Conservation (phyloP, 1,140 invertebrate species). For the Penaeus japonicus region DNA sequence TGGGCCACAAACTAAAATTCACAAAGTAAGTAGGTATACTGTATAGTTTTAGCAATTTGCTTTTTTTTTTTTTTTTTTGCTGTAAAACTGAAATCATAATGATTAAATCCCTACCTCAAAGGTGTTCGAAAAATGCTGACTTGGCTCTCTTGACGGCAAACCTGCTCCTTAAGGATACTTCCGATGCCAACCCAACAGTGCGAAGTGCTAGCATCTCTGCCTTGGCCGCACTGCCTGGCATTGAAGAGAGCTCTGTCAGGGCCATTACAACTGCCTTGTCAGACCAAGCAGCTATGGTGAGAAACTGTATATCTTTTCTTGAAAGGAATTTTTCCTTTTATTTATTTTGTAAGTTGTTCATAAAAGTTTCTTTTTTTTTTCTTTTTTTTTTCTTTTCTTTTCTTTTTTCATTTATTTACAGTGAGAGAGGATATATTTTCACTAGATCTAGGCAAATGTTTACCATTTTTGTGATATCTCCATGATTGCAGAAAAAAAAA, state of each 20-base stretch:
- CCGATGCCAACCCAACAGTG: constrained; percentile 40
- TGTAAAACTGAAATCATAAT: too few species aligned
- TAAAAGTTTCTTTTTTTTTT: too few species aligned
- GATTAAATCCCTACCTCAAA: neutral
- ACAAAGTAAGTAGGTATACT: too few species aligned
- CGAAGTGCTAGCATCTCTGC: constrained; percentile 38
- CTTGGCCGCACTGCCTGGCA: constrained; percentile 34
- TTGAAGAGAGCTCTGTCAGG: constrained; percentile 46
- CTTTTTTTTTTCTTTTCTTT: too few species aligned
- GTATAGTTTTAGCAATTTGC: too few species aligned
- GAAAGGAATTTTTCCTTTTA: neutral
- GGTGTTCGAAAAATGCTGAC: constrained; percentile 36
- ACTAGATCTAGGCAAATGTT: too few species aligned
- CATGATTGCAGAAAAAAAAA: too few species aligned
- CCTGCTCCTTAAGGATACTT: constrained; percentile 41
- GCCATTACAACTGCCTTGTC: constrained; percentile 25
- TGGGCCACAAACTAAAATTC: too few species aligned
- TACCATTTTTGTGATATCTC: too few species aligned
- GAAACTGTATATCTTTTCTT: neutral
- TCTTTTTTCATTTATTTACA: neutral
- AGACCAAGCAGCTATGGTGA: constrained; percentile 45
- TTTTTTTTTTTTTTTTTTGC: too few species aligned
- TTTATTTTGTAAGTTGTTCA: too few species aligned
- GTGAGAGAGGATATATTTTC: neutral
- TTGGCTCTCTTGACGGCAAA: constrained; percentile 44